Base-by-base conservation (phyloP, 2,113 vertebrate species). In the Suncus etruscus region DNA sequence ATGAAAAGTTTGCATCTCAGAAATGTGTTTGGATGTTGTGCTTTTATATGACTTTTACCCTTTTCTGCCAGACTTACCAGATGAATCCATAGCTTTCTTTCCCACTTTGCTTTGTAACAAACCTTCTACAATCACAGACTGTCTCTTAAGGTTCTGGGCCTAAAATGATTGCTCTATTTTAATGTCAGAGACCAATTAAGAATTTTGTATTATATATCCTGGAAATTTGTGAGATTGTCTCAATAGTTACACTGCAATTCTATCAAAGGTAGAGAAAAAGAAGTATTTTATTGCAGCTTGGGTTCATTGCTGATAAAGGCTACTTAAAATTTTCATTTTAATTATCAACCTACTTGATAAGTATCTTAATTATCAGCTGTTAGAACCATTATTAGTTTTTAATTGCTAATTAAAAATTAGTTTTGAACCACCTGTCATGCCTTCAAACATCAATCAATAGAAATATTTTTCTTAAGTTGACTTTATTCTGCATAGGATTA, bases 381-480 rank as follows among this genome's bases (percentile, higher is more conserved):
- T 48, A 75, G n/a, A 90, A 14, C 18, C 69, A 77, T 6, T 6
- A 29, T 24, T 87, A 72, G 27, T 6, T 93, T 86, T 85, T 63
- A 5, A 78, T 66, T 84, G 51, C 74, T 91, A 92, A 95, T 79
- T 70, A 92, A 92, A 86, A 51, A 70, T 81, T 90, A 73, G 22
- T 86, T 93, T 89, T 50, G 15, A 86, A 96, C 86, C 12, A 91
- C 20, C 31, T 92, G 27, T 85, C 75, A 85, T 84, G 18, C 63
- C 76, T 92, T 69, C 48, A 65, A 58, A 73, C 8, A 66, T 78
- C 50, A 73, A 10, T 24, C 66, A 3, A 16, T 76, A 66, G 63
- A 45, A 66, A 5, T n/a, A 47, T 29, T 77, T 68, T 12, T 87
- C 89, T 66, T 45, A 7, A 80, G 76, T 18, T 54, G 11, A 20